Evolutionary conservation across 2,797 vertebrate species (phyloP).

Genomic region (Ispidina picta): DNA sequence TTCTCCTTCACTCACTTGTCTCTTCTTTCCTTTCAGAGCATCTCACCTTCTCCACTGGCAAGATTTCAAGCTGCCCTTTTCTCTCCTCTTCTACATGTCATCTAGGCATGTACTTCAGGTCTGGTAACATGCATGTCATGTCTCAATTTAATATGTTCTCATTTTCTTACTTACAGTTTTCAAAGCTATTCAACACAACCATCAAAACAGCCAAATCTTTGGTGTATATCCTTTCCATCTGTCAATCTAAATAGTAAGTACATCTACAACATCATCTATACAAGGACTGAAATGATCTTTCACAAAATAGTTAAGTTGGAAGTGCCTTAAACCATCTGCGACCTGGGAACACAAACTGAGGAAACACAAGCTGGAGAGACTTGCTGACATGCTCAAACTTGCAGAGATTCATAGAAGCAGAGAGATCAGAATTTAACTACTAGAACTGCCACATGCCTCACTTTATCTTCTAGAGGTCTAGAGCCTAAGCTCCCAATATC

Average conservation of each 20-base stretch:
- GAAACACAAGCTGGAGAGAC: not conserved
- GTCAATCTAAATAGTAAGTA: constrained; percentile 1
- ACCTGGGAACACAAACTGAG: not conserved
- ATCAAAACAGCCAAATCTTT: not conserved
- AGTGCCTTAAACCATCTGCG: constrained; percentile 18
- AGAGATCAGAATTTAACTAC: not conserved
- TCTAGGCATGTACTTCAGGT: not conserved
- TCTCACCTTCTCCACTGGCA: not conserved
- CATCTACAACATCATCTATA: not conserved
- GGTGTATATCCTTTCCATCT: not conserved
- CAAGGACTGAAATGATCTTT: not conserved
- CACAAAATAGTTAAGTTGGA: not conserved
- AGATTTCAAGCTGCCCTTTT: not conserved
- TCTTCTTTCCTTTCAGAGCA: not conserved
- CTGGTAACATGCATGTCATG: rapidly evolving
- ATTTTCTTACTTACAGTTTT: constrained; percentile 6
- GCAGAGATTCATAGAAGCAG: not conserved
- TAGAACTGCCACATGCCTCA: not conserved
- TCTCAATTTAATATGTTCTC: not conserved
- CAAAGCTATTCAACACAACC: constrained; percentile 1
- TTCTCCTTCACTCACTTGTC: not conserved
- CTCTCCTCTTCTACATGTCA: not conserved
- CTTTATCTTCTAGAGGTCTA: not conserved
- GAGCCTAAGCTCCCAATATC: not conserved
- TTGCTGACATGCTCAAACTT: not conserved